phyloP scores from a whole-genome alignment of 1,140 invertebrate species.

The Brachionus angularis region DNA sequence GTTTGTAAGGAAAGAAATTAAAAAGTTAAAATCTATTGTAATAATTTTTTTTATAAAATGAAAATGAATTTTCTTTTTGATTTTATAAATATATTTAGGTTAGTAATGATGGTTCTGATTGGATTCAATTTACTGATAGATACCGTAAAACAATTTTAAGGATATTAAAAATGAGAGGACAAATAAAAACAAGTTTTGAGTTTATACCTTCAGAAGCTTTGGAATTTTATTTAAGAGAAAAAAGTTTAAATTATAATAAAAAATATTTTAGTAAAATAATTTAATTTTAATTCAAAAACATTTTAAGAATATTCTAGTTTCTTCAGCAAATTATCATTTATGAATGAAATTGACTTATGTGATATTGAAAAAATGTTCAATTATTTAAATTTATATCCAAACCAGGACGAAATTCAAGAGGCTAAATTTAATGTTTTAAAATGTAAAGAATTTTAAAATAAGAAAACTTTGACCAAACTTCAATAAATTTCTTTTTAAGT shows the following conservation, averaged over 20 bases:
- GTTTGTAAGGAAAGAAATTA: constrained; percentile 34
- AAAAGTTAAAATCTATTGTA: constrained; percentile 14
- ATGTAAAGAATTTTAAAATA: too few relatives aligned
- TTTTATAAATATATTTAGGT: constrained; percentile 14
- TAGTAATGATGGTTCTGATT: constrained; percentile 1
- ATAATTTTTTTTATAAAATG: not conserved
- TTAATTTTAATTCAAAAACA: not conserved
- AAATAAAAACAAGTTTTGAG: constrained; percentile 1
- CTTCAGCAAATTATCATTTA: constrained; percentile 33
- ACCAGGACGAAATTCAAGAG: constrained; percentile 19
- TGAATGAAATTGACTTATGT: constrained; percentile 24
- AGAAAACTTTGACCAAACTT: not conserved
- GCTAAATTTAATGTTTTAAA: constrained; percentile 20
- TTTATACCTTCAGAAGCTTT: constrained; percentile 15
- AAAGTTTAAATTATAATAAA: too few relatives aligned
- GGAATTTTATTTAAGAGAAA: constrained; percentile 28
- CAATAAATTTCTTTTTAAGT: constrained; percentile 45
- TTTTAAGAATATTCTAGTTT: constrained; percentile 24
- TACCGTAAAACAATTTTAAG: constrained; percentile 33
- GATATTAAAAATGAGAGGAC: constrained; percentile 25
- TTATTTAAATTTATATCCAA: constrained; percentile 29
- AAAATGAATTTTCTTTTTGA: too few relatives aligned
- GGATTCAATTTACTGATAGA: not conserved
- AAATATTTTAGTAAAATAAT: not conserved
- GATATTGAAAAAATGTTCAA: constrained; percentile 33